phyloP scores from a whole-genome alignment of 2,797 vertebrate genomes.

The Tokudaia tokunoshimensis region DNA sequence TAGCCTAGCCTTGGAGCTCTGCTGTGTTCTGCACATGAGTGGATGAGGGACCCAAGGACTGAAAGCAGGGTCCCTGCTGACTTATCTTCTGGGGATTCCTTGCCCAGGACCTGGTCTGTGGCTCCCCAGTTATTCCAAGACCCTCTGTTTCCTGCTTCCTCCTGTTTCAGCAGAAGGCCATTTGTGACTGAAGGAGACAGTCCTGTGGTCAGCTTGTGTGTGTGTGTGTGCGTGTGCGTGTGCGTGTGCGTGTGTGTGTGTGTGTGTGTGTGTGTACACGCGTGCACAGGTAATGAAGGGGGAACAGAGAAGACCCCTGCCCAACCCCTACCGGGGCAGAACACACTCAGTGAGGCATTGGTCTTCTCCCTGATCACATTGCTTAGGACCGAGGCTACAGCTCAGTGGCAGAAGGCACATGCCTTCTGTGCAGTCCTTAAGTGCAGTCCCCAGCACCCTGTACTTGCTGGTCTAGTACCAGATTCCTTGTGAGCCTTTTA shows the following conservation, averaged over 20 bases:
- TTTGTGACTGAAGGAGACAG: not conserved
- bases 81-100: not conserved
- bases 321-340: not conserved
- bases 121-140: not conserved
- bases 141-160: not conserved
- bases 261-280: not conserved
- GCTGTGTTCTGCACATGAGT: conserved; percentile 43
- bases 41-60: not conserved
- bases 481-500: not conserved
- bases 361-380: too few relatives aligned
- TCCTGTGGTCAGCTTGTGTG: not conserved
- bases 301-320: not conserved
- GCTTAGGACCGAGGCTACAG: too few relatives aligned
- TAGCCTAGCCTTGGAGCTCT: not conserved
- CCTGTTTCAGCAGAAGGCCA: not conserved
- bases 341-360: not conserved
- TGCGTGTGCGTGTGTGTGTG: not conserved
- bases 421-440: too few relatives aligned
- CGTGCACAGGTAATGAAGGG: not conserved
- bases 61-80: not conserved
- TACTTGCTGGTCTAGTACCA: not conserved
- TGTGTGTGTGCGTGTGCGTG: too few relatives aligned
- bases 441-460: not conserved
- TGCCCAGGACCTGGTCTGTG: not conserved
- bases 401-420: not conserved